Base-by-base conservation (phyloP, 2,797 vertebrate species). In the Hydrocynus forskahlii region DNA sequence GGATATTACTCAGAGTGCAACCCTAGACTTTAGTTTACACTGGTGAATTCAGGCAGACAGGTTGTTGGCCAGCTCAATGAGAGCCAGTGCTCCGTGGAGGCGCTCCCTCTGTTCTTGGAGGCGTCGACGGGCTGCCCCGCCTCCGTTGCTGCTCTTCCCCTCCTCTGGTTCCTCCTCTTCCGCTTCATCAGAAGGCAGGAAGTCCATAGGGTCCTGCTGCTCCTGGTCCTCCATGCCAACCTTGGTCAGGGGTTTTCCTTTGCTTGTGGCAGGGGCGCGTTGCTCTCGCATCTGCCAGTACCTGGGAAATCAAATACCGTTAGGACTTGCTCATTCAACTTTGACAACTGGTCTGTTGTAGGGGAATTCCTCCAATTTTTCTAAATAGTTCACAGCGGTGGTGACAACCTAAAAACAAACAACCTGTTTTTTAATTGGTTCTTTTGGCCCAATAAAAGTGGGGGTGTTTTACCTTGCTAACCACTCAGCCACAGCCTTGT, bases 41-140 rank as follows among this genome's bases (percentile, higher is more conserved):
- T 59, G 71, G 71, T 59, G 85, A 93, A 81, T 92, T 91, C 70
- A 98, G 92, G n/a, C 93, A 4, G 96, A 95, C 85, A 96, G 94
- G 86, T 99, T 95, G 89, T 99, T 99, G 85, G 98, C 98, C 19
- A 99, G 93, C 96, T 99, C 97, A 0, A 99, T 99, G 86, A 99
- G 97, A 0, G 97, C 97, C 78, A 99, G 92, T 0, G 98, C 98
- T 0, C 97, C 98, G 0, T 99, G 97, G 86, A 99, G 95, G 81
- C 98, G 97, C 88, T 99, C 98, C 0, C 97, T 94, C 60, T 96
- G 95, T 92, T 99, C 97, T 81, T 98, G 97, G 78, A 98, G 96
- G 45, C 97, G 94, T 2, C 95, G 93, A 75, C 92, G 95, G 60
- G 93, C 90, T 0, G 96, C 95, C 40, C 94, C 93, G 0, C 93